Base-by-base conservation (phyloP, 1,140 invertebrate genomes). In the Gonioctena quinquepunctata region DNA sequence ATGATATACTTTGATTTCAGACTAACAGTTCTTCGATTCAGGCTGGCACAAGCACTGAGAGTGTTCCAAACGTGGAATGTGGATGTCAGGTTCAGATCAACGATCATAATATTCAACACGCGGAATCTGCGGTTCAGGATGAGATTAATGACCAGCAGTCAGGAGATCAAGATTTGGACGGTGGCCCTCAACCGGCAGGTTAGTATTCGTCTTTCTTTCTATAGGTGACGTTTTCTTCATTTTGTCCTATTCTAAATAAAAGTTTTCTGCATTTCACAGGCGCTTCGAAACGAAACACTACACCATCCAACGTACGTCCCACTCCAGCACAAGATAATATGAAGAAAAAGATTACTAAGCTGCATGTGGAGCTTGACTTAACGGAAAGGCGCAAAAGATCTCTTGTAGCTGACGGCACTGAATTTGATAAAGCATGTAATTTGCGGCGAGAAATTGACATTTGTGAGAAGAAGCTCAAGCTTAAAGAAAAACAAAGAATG, bases 391-490 rank as follows among this genome's bases (percentile, higher is more conserved):
- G 27, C 1, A 33, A 33, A 33, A 1, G 27, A 13, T 33, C 27
- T 33, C 27, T 33, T 33, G 27, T 2, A 33, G 27, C 27, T 33
- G 27, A 33, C 1, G 27, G 27, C 27, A 33, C 49, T 18, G 49
- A 16, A 21, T 18, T 21, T 16, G n/a, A 8, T 7, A n/a, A 42
- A 7, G 33, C 7, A 8, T 7, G n/a, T 7, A 42, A 42, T 7
- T 42, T 42, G 7, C 33, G 50, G 50, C 50, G 19, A 54, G 50
- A 54, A 54, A 54, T 54, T 54, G 56, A 59, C 21, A 26, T 19
- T 59, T 59, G 1, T 59, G 56, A 59, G 21, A 59, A 59, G 21
- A n/a, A 59, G 23, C 56, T 59, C 56, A 59, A 59, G 6, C 56
- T n/a, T 59, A 59, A 59, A 22, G 56, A 59, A 22, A 59, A 59